A percentile compares a stretch with the other conserved stretches of the same genome.
These are phyloP conservation scores for Forbesichthys papilliferus DNA, from an alignment of 2,113 vertebrate species.

Conservation along the genomic window DNA sequence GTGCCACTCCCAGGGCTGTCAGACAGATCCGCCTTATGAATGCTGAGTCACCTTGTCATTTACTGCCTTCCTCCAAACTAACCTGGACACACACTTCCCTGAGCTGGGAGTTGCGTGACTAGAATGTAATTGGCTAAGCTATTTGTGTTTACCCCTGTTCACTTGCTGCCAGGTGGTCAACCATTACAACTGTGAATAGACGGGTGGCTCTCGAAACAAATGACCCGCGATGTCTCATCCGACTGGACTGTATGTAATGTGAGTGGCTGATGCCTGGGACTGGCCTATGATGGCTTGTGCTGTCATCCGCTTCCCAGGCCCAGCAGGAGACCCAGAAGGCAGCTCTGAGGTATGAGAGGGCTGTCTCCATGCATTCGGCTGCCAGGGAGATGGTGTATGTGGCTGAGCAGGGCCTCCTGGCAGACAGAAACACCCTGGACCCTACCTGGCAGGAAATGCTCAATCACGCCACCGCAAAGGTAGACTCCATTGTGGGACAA, in stretches of 20 bases:
- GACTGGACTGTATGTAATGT: slow-evolving; percentile 8
- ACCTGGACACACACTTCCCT: slow-evolving; percentile 18
- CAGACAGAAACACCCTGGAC: slow-evolving; percentile 87
- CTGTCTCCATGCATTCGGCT: slow-evolving; percentile 89
- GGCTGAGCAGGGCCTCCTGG: slow-evolving; percentile 89
- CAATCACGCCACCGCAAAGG: slow-evolving; percentile 90
- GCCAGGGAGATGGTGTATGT: slow-evolving; percentile 94
- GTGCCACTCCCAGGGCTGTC: slow-evolving; percentile 10
- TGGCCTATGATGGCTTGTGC: slow-evolving; percentile 13
- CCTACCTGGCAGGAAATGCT: slow-evolving; percentile 97
- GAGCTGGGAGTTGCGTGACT: slow-evolving; percentile 12
- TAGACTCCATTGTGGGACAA: slow-evolving; percentile 33
- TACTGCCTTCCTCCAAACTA: slow-evolving; percentile 15
- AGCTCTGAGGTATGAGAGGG: slow-evolving; percentile 86
- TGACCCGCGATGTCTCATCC: not conserved
- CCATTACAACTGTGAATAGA: not conserved
- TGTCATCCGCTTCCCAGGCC: slow-evolving; percentile 71
- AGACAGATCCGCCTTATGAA: slow-evolving; percentile 2
- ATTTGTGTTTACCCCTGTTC: not conserved
- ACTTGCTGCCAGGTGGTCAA: slow-evolving; percentile 1
- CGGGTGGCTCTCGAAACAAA: no score
- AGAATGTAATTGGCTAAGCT: slow-evolving; percentile 23
- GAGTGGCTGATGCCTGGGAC: not conserved
- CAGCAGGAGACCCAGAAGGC: slow-evolving; percentile 93
- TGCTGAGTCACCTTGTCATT: slow-evolving; percentile 26